Evolutionary conservation across 2,888 invertebrate genomes (phyloP).

Genomic region (Stratiomys singularior): DNA sequence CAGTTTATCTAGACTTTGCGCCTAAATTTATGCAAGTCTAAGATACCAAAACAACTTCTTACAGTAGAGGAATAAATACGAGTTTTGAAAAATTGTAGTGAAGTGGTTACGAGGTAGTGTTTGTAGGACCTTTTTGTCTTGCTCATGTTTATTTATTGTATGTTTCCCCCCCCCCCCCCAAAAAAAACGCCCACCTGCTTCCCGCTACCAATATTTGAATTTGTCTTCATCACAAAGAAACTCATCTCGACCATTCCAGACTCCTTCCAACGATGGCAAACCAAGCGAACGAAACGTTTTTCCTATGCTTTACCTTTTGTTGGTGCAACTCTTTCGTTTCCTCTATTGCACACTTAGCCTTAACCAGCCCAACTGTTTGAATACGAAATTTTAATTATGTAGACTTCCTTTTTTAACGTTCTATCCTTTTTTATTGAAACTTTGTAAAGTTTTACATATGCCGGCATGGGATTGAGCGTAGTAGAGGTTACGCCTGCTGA

Average conservation of each 20-base stretch:
- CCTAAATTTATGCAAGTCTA: neutral
- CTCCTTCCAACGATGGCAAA: too few species aligned
- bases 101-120: too few species aligned
- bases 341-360: neutral
- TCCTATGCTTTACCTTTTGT: neutral
- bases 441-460: neutral
- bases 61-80: too few species aligned
- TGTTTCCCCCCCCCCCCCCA: too few species aligned
- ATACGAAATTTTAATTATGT: slow-evolving; percentile 24
- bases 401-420: slow-evolving; percentile 9
- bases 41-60: neutral
- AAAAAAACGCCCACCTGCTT: too few species aligned
- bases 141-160: too few species aligned
- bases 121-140: too few species aligned
- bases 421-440: neutral
- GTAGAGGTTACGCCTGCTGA: neutral
- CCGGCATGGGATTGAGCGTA: neutral
- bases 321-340: neutral
- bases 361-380: neutral
- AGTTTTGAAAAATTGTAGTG: too few species aligned
- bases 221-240: too few species aligned
- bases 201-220: too few species aligned
- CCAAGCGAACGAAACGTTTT: neutral
- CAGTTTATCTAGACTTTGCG: too few species aligned
- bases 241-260: too few species aligned